These are phyloP conservation scores for Tragelaphus oryx DNA, from an alignment of 2,797 vertebrate genomes.

Conservation along the genomic window DNA sequence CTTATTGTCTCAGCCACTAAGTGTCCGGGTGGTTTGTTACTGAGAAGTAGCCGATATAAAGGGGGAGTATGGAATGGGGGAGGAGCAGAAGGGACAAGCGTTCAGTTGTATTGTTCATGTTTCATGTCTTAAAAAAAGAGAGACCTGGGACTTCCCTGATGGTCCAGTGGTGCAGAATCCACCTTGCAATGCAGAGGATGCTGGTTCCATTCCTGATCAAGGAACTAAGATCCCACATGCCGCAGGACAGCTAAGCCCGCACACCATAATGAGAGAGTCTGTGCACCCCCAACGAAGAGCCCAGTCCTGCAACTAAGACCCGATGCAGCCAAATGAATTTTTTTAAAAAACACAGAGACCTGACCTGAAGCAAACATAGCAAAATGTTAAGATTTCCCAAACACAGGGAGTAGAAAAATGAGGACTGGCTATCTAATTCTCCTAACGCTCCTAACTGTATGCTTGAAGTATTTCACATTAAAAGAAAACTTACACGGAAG, in stretches of 20 bases:
- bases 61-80: background rate
- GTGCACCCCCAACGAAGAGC: rapidly evolving
- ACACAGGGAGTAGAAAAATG: background rate
- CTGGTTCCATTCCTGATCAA: background rate
- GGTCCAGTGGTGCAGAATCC: background rate
- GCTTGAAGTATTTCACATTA: background rate
- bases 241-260: rapidly evolving
- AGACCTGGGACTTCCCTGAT: background rate
- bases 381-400: background rate
- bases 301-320: background rate
- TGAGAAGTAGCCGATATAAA: background rate
- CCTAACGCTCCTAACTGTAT: background rate
- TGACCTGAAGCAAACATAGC: background rate
- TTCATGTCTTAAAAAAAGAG: background rate
- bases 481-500: background rate
- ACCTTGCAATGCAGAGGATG: background rate
- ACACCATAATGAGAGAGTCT: background rate
- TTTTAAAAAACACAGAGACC: background rate
- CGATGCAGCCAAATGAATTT: background rate
- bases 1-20: background rate
- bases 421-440: background rate
- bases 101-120: background rate
- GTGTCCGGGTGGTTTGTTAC: background rate
- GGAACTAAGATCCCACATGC: background rate
- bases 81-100: background rate